These are phyloP conservation scores for Neodontobutis hainanensis DNA, from an alignment of 2,113 vertebrate species.

Conservation along the genomic window DNA sequence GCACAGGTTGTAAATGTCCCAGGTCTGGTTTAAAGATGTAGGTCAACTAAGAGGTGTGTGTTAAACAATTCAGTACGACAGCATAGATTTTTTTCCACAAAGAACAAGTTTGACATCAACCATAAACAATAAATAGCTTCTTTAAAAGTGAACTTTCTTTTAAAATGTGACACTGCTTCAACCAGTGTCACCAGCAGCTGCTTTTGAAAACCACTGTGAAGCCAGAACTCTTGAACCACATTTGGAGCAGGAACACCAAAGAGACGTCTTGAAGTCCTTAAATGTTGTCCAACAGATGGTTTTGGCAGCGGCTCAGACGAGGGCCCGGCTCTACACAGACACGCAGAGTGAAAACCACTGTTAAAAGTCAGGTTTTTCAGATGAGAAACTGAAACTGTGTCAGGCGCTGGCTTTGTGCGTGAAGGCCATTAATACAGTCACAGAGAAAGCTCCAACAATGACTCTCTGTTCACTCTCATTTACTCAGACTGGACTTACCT, in stretches of 20 bases:
- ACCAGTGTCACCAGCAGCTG: too few relatives aligned
- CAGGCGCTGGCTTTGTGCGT: neutral
- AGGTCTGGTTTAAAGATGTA: too few relatives aligned
- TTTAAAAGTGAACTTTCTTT: too few relatives aligned
- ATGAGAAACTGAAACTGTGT: neutral
- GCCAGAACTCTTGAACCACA: neutral
- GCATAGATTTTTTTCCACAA: too few relatives aligned
- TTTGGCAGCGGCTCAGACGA: neutral
- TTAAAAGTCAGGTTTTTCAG: constrained; percentile 3
- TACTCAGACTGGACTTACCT: neutral
- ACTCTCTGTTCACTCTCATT: neutral
- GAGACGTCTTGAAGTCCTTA: neutral
- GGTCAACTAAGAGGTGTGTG: too few relatives aligned
- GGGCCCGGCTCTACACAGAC: neutral
- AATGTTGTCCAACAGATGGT: neutral
- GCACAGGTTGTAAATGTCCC: too few relatives aligned
- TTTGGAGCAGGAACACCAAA: neutral
- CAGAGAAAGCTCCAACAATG: neutral
- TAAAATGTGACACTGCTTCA: too few relatives aligned
- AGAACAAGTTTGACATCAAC: too few relatives aligned
- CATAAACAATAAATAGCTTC: too few relatives aligned
- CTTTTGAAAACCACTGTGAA: neutral
- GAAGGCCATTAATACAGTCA: neutral
- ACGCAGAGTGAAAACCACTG: neutral
- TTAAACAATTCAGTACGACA: too few relatives aligned